Evolutionary conservation across 2,888 invertebrate species (phyloP).

Genomic region (Lasius fuliginosus): DNA sequence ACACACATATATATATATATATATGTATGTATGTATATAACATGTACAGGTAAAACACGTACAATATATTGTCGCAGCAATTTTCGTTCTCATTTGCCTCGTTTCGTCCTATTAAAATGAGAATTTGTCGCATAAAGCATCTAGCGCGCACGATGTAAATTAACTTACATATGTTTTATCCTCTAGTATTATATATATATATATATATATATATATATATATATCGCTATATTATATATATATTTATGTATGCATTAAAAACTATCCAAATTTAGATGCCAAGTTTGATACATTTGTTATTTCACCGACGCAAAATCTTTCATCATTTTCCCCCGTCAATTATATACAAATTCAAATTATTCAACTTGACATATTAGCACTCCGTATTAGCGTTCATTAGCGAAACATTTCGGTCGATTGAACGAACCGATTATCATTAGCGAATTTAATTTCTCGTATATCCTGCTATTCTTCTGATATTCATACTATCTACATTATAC

Average conservation of each 20-base stretch:
- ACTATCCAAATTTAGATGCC: neutral
- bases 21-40: neutral
- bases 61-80: neutral
- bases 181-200: neutral
- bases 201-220: too few species aligned
- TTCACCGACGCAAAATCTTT: constrained; percentile 1
- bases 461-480: neutral
- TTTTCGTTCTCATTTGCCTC: neutral
- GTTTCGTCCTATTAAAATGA: neutral
- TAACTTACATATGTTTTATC: neutral
- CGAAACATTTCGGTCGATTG: constrained; percentile 3
- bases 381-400: neutral
- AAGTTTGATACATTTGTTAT: constrained; percentile 9
- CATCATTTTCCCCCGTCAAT: neutral
- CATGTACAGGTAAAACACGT: neutral
- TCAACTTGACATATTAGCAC: neutral
- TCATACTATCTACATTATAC: neutral
- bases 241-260: constrained; percentile 5
- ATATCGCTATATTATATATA: too few species aligned
- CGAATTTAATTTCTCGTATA: neutral
- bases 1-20: neutral
- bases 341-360: neutral
- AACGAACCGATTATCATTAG: constrained; percentile 5
- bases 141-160: neutral
- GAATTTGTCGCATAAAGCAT: neutral